Conservation (phyloP, 2,888 invertebrate genomes). For the Lumbricus terrestris region DNA sequence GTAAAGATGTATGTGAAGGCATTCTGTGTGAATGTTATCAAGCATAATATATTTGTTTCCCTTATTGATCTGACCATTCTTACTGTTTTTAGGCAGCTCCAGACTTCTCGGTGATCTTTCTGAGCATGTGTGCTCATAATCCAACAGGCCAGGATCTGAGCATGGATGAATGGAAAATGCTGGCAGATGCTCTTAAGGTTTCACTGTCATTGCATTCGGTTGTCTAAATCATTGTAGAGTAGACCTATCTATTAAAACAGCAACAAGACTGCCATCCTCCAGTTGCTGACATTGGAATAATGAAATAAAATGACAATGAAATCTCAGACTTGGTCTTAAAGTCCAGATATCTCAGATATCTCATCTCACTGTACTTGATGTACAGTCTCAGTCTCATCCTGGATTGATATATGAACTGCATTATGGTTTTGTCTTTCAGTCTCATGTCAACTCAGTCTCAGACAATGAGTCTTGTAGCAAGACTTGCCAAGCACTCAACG, state of each 20-base stretch:
- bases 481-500: background rate
- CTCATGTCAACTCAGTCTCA: background rate
- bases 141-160: constrained; percentile 96
- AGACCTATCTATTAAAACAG: no score
- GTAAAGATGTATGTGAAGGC: background rate
- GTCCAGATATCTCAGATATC: background rate
- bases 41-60: background rate
- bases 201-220: background rate
- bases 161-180: constrained; percentile 83
- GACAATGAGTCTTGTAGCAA: background rate
- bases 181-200: constrained; percentile 80
- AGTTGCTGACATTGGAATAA: background rate
- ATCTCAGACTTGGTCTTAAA: background rate
- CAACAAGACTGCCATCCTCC: background rate
- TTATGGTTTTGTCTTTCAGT: no score
- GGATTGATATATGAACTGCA: background rate
- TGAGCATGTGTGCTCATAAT: constrained; percentile 97
- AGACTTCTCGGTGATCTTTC: constrained; percentile 78
- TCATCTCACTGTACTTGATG: background rate
- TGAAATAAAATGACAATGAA: background rate
- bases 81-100: constrained; percentile 66
- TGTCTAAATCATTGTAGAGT: background rate
- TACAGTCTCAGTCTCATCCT: background rate
- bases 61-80: background rate
- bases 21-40: background rate